Percentiles rank a stretch among this genome's conserved stretches.
These are phyloP conservation scores for Tenebrosternarchus preto DNA, from an alignment of 2,113 vertebrate genomes.

Conservation along the genomic window DNA sequence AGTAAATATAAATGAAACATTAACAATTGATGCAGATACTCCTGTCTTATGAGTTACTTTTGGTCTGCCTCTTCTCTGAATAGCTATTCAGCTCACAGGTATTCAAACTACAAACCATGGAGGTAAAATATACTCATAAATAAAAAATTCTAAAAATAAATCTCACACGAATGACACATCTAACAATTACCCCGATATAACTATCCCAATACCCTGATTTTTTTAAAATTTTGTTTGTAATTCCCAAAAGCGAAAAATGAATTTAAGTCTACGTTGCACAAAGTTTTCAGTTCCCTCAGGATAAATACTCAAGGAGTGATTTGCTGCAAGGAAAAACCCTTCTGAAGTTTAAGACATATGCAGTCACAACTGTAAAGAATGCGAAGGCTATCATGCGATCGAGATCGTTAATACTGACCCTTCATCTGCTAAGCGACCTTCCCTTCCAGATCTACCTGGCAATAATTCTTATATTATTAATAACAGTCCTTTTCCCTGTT, in stretches of 20 bases:
- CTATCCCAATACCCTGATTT: background rate
- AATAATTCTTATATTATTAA: slow-evolving; percentile 7
- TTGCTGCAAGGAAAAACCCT: background rate
- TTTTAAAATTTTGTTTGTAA: slow-evolving; percentile 22
- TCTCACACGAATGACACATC: slow-evolving; percentile 67
- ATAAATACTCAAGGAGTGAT: slow-evolving; percentile 2
- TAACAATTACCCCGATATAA: slow-evolving; percentile 43
- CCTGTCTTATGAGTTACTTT: slow-evolving; percentile 69
- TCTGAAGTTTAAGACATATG: slow-evolving; percentile 5
- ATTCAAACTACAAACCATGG: slow-evolving; percentile 87
- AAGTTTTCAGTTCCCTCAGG: slow-evolving; percentile 1
- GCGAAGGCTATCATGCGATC: background rate
- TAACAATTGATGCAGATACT: slow-evolving; percentile 21
- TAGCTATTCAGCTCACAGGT: slow-evolving; percentile 90
- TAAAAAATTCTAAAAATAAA: slow-evolving; percentile 53
- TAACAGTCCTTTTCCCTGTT: background rate
- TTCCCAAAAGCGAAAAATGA: slow-evolving; percentile 13
- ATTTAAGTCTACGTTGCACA: background rate
- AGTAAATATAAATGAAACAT: background rate
- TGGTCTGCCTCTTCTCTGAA: slow-evolving; percentile 85
- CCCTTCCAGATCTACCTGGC: background rate
- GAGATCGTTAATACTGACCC: slow-evolving; percentile 23
- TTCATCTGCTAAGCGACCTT: slow-evolving; percentile 18
- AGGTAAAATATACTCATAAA: slow-evolving; percentile 91
- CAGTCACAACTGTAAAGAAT: background rate